A percentile compares a stretch with the other conserved stretches of the same genome.
Conservation (phyloP, 2,888 invertebrate genomes). For the Blera fallax region DNA sequence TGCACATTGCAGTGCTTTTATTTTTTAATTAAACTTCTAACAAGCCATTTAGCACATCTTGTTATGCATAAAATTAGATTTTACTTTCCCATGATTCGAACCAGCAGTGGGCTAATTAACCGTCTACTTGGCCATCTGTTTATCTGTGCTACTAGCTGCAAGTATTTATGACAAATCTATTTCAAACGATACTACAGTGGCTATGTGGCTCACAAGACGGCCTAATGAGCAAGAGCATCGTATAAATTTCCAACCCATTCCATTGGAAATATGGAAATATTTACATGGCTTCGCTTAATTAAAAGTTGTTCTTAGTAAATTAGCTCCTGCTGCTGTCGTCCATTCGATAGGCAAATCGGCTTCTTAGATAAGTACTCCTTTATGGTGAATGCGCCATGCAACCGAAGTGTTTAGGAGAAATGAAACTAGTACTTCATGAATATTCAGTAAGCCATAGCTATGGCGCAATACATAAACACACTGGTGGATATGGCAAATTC, state of each 20-base stretch:
- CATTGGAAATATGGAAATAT: conserved; percentile 19
- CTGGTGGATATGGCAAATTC: conserved; percentile 1
- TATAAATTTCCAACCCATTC: conserved; percentile 45
- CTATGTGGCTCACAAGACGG: neutral
- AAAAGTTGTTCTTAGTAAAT: conserved; percentile 45
- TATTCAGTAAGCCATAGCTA: conserved; percentile 14
- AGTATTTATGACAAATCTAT: conserved; percentile 27
- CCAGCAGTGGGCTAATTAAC: neutral
- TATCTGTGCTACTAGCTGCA: neutral
- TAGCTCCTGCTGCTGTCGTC: conserved; percentile 35
- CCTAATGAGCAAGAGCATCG: conserved; percentile 3
- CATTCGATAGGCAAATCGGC: neutral
- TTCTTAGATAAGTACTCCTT: neutral
- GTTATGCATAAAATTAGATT: conserved; percentile 37
- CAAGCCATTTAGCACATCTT: conserved; percentile 33
- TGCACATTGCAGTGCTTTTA: neutral
- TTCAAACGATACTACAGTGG: conserved; percentile 6
- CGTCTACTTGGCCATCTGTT: neutral
- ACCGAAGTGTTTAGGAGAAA: conserved; percentile 12
- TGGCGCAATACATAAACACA: neutral
- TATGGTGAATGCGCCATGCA: neutral
- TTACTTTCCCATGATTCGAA: conserved; percentile 24
- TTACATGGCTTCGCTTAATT: conserved; percentile 45
- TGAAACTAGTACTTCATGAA: conserved; percentile 50
- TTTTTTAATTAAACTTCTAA: conserved; percentile 38